These are phyloP conservation scores for Apodemia duryi DNA, from an alignment of 2,888 invertebrate genomes.

Conservation along the genomic window DNA sequence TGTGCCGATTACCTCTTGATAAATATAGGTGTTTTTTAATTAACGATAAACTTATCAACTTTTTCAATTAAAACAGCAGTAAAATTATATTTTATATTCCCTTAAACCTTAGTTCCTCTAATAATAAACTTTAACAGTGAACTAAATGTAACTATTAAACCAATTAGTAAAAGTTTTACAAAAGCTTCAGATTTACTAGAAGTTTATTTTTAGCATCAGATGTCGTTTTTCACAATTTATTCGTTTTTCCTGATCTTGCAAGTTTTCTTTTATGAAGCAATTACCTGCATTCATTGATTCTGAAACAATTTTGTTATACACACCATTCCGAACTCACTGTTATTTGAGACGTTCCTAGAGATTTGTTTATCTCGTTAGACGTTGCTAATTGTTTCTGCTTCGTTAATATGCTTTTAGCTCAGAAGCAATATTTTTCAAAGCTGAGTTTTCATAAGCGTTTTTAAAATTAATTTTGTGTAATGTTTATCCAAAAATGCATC, in stretches of 20 bases:
- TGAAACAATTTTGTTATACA: background rate
- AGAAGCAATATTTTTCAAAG: background rate
- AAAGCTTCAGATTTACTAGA: background rate
- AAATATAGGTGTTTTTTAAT: too few relatives aligned
- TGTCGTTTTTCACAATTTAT: background rate
- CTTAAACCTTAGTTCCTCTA: too few relatives aligned
- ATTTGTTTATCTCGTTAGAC: background rate
- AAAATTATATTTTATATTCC: too few relatives aligned
- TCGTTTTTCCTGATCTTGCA: background rate
- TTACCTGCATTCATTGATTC: conserved; percentile 1
- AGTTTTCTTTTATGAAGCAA: background rate
- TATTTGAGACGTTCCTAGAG: background rate
- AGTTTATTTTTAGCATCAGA: background rate
- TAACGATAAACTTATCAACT: too few relatives aligned
- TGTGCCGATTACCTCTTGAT: too few relatives aligned
- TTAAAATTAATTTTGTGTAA: too few relatives aligned
- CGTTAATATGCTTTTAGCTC: background rate
- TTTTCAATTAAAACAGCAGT: too few relatives aligned
- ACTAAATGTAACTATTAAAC: too few relatives aligned
- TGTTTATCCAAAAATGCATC: too few relatives aligned
- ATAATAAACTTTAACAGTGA: too few relatives aligned
- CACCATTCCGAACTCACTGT: background rate
- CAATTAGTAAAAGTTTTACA: too few relatives aligned
- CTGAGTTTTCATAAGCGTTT: background rate
- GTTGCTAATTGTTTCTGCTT: background rate